These are phyloP conservation scores for Fratercula arctica DNA, from an alignment of 2,797 vertebrate genomes.

Conservation along the genomic window DNA sequence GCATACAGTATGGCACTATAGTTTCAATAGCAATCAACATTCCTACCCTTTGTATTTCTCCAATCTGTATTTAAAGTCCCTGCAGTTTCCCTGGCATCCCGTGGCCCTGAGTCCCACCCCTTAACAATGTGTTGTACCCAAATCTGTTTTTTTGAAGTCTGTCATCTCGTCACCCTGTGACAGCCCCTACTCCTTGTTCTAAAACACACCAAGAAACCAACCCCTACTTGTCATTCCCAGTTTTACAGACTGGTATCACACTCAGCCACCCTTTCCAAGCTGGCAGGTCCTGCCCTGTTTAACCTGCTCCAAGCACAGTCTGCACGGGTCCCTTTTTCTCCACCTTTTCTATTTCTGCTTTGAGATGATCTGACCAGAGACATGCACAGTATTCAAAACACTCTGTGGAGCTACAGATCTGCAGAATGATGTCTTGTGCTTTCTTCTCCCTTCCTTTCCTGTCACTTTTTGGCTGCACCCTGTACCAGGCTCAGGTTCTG, in stretches of 20 bases:
- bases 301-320: not conserved
- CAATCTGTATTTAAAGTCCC: not conserved
- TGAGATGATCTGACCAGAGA: not conserved
- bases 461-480: not conserved
- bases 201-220: not conserved
- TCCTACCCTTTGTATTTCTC: not conserved
- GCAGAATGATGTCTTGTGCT: not conserved
- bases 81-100: not conserved
- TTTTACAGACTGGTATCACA: not conserved
- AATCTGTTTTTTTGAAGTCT: not conserved
- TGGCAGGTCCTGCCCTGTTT: not conserved
- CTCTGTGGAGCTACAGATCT: not conserved
- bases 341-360: not conserved
- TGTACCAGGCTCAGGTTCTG: not conserved
- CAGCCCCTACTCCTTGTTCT: not conserved
- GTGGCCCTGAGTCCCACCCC: not conserved
- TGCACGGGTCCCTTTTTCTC: not conserved
- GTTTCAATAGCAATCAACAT: not conserved
- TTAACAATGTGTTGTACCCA: not conserved
- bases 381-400: not conserved
- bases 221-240: not conserved
- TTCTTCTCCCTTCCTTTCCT: not conserved
- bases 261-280: not conserved
- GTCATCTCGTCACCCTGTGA: accelerated
- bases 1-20: not conserved